Conservation (phyloP, 2,797 vertebrate species). For the Corythornis leucogaster region DNA sequence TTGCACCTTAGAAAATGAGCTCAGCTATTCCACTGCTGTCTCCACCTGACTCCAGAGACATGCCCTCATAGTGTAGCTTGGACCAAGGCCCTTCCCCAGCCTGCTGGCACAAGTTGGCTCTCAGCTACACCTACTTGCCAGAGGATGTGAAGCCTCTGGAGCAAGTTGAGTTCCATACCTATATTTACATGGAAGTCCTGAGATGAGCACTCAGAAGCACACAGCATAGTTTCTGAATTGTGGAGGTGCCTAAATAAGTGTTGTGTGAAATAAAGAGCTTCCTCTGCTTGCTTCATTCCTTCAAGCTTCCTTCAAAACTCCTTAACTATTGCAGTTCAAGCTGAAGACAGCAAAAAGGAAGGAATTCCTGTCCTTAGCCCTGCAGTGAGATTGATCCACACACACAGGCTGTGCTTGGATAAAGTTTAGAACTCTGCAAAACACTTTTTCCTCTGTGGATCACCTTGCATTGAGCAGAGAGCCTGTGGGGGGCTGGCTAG, state of each 20-base stretch:
- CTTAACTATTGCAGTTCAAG: background rate
- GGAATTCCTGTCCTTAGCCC: background rate
- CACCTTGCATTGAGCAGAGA: background rate
- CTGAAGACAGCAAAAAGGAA: background rate
- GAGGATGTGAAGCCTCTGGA: background rate
- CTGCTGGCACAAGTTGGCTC: constrained; percentile 16
- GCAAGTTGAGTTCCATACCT: background rate
- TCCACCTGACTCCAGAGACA: constrained; percentile 45
- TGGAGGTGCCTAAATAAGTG: background rate
- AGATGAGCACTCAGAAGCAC: background rate
- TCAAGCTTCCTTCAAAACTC: background rate
- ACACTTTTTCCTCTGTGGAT: background rate
- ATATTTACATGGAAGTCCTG: background rate
- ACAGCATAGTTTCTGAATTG: background rate
- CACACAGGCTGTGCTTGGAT: background rate
- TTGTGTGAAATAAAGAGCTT: background rate
- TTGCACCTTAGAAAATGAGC: constrained; percentile 60
- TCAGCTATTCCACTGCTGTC: constrained; percentile 49
- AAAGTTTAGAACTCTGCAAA: background rate
- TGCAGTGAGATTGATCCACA: too few relatives aligned
- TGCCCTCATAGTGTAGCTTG: constrained; percentile 31
- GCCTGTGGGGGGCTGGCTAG: background rate
- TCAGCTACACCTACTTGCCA: background rate
- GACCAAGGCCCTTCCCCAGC: constrained; percentile 22
- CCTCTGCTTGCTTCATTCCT: background rate